A percentile compares a stretch with the other conserved stretches of the same genome.
Evolutionary conservation across 1,140 invertebrate genomes (phyloP).

Genomic region (Adoxophyes honmai): DNA sequence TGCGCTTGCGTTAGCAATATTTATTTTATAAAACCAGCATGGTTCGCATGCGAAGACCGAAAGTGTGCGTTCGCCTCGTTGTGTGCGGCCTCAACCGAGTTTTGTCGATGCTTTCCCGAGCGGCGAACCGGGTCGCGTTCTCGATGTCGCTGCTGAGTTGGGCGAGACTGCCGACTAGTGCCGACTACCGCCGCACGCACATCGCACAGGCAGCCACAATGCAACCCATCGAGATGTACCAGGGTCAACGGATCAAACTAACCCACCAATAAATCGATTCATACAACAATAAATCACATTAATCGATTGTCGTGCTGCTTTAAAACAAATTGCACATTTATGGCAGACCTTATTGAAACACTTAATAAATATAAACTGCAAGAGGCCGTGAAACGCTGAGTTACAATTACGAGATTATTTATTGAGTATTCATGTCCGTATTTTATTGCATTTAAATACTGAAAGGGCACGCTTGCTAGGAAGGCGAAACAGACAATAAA

Average conservation of each 20-base stretch:
- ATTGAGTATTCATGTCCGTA: neutral
- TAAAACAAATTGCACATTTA: constrained; percentile 2
- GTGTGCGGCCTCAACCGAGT: constrained; percentile 73
- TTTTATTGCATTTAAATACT: neutral
- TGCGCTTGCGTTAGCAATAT: constrained; percentile 8
- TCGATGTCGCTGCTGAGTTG: constrained; percentile 47
- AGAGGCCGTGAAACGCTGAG: neutral
- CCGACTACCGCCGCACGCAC: constrained; percentile 31
- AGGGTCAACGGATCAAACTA: constrained; percentile 51
- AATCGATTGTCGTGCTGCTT: neutral
- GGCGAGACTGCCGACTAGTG: constrained; percentile 44
- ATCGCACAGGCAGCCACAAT: constrained; percentile 20
- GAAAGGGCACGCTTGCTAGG: constrained; percentile 2
- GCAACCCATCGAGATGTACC: constrained; percentile 38
- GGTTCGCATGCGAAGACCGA: constrained; percentile 41
- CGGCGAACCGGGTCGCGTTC: constrained; percentile 73
- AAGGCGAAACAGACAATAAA: neutral
- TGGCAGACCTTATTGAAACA: neutral
- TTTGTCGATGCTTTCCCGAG: constrained; percentile 76
- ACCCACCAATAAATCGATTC: constrained; percentile 14
- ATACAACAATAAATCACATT: neutral
- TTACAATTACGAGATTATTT: constrained; percentile 11
- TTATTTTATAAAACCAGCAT: constrained; percentile 30
- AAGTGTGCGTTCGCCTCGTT: constrained; percentile 51
- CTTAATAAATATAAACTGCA: neutral